phyloP scores from a whole-genome alignment of 2,888 invertebrate species.

The Melanargia galathea region DNA sequence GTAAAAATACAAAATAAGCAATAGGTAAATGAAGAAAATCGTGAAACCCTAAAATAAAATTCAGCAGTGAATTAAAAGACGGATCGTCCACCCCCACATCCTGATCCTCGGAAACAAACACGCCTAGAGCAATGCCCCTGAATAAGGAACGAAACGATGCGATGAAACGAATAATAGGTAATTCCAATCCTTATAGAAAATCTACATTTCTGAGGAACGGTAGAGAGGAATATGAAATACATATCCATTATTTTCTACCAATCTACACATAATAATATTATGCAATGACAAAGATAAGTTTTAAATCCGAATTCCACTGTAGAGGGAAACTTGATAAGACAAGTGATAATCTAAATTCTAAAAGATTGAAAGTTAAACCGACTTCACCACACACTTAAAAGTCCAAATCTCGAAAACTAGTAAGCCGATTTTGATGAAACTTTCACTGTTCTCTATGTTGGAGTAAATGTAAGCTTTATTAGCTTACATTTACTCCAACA shows the following conservation, averaged over 20 bases:
- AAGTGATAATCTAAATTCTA: too few relatives aligned
- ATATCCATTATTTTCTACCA: slow-evolving; percentile 5
- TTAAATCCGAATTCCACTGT: neutral
- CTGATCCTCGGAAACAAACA: slow-evolving; percentile 22
- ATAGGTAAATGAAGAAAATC: neutral
- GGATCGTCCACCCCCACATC: neutral
- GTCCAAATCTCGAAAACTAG: too few relatives aligned
- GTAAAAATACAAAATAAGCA: too few relatives aligned
- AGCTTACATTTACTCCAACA: too few relatives aligned
- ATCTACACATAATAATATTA: neutral
- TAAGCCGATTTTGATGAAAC: too few relatives aligned
- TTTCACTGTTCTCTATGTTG: too few relatives aligned
- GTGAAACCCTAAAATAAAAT: neutral
- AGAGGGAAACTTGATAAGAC: neutral
- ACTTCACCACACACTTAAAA: too few relatives aligned
- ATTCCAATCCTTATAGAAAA: slow-evolving; percentile 19
- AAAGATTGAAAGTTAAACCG: too few relatives aligned
- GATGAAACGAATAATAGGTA: slow-evolving; percentile 28
- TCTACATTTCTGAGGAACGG: slow-evolving; percentile 8
- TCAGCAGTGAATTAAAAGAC: neutral
- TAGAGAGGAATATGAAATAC: slow-evolving; percentile 12
- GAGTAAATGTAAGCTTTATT: too few relatives aligned
- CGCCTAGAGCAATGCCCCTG: slow-evolving; percentile 15
- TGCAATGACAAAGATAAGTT: slow-evolving; percentile 1
- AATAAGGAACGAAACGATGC: slow-evolving; percentile 20